phyloP scores from a whole-genome alignment of 2,797 vertebrate species.

The Knipowitschia caucasica region DNA sequence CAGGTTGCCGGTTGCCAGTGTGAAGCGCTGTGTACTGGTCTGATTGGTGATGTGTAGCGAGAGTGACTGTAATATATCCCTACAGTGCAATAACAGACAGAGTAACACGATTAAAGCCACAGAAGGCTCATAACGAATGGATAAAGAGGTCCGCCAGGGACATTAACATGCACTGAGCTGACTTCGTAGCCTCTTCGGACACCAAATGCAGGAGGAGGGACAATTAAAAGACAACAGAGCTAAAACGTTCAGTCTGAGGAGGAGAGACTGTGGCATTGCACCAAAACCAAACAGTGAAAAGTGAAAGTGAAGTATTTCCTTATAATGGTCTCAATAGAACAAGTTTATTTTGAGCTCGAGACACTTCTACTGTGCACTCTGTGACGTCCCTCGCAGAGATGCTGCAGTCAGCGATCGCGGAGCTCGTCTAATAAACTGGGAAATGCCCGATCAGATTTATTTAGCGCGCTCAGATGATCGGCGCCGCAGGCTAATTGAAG shows the following conservation, averaged over 20 bases:
- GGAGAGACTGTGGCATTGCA: constrained; percentile 20
- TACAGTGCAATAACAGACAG: not conserved
- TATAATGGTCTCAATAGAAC: too few relatives aligned
- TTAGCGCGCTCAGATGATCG: constrained; percentile 52
- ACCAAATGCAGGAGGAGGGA: constrained; percentile 34
- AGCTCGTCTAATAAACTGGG: constrained; percentile 59
- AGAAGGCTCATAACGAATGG: not conserved
- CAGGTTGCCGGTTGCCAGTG: not conserved
- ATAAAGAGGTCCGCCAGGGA: constrained; percentile 6
- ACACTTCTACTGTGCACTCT: constrained; percentile 52
- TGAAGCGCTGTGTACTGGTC: not conserved
- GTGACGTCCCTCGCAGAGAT: constrained; percentile 47
- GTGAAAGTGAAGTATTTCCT: too few relatives aligned
- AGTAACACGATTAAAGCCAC: not conserved
- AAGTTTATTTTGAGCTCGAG: too few relatives aligned
- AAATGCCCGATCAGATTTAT: constrained; percentile 68
- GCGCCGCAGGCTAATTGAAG: constrained; percentile 26
- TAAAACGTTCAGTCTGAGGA: constrained; percentile 30
- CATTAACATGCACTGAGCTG: constrained; percentile 29
- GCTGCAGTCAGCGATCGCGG: constrained; percentile 65
- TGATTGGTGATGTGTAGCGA: not conserved
- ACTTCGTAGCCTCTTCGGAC: constrained; percentile 21
- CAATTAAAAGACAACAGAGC: constrained; percentile 41
- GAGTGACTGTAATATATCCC: not conserved
- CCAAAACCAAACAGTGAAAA: too few relatives aligned